Conservation (phyloP, 2,888 invertebrate species). For the Erebia aethiops region DNA sequence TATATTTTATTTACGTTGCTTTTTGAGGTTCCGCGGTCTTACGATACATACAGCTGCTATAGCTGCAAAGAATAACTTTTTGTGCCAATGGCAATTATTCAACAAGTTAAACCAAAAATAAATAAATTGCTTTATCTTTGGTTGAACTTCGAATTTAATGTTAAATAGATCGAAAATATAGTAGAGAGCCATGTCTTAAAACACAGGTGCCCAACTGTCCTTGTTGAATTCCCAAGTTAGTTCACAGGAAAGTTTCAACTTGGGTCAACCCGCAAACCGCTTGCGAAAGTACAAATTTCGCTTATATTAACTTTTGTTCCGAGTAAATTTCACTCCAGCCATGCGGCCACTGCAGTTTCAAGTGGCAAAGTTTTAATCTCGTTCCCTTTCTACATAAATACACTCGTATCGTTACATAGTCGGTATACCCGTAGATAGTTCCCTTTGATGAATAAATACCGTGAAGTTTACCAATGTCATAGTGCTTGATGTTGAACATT, state of each 20-base stretch:
- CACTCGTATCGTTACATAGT: conserved; percentile 38
- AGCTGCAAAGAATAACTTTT: not conserved
- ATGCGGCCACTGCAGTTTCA: conserved; percentile 73
- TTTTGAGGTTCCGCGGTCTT: not conserved
- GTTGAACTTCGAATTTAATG: too few relatives aligned
- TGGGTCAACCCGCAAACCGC: conserved; percentile 62
- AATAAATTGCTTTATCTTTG: not conserved
- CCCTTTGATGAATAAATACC: conserved; percentile 47
- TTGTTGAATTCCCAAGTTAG: conserved; percentile 52
- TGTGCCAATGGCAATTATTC: not conserved
- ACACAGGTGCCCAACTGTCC: conserved; percentile 55
- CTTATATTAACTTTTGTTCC: conserved; percentile 79
- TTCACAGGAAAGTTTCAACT: conserved; percentile 57
- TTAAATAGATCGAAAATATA: conserved; percentile 3
- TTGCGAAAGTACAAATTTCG: conserved; percentile 75
- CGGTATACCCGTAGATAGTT: conserved; percentile 42
- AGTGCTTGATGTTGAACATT: conserved; percentile 19
- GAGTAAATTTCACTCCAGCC: conserved; percentile 75
- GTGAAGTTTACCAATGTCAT: conserved; percentile 41
- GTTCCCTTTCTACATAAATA: conserved; percentile 55
- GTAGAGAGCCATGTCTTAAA: conserved; percentile 42
- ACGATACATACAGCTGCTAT: not conserved
- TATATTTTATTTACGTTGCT: not conserved
- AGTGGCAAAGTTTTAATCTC: conserved; percentile 79
- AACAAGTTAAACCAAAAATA: not conserved